Conservation (phyloP, 2,888 invertebrate genomes). For the Perizoma affinitatum region DNA sequence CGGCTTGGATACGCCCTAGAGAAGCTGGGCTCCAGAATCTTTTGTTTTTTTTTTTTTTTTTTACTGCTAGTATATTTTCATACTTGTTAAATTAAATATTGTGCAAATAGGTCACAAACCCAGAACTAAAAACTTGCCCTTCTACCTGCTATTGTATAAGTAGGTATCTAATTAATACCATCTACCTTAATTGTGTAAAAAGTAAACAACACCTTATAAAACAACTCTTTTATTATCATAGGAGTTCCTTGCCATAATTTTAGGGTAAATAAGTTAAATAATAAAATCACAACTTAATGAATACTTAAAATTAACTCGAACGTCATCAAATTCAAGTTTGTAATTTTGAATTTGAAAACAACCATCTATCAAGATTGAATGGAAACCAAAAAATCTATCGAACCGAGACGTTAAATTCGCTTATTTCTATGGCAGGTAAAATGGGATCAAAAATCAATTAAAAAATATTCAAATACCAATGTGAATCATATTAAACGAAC, state of each 20-base stretch:
- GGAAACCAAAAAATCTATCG: constrained; percentile 43
- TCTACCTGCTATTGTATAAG: no score
- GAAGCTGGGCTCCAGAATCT: no score
- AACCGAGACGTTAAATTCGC: constrained; percentile 70
- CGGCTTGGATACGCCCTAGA: no score
- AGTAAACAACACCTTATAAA: constrained; percentile 55
- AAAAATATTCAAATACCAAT: constrained; percentile 68
- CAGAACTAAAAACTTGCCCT: no score
- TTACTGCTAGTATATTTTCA: no score
- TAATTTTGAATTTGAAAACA: constrained; percentile 64
- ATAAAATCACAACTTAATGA: constrained; percentile 83
- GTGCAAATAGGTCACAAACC: no score
- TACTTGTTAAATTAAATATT: no score
- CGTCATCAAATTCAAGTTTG: constrained; percentile 60
- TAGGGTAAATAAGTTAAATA: constrained; percentile 81
- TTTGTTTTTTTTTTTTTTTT: no score
- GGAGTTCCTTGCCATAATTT: constrained; percentile 83
- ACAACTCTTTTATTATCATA: constrained; percentile 78
- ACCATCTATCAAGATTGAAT: constrained; percentile 35
- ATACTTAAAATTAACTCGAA: constrained; percentile 81
- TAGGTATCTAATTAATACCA: no score
- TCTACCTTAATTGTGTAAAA: constrained; percentile 14
- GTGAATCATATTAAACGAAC: constrained; percentile 59
- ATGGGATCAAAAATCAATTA: constrained; percentile 73
- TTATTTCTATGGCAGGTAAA: constrained; percentile 83